A percentile compares a stretch with the other conserved stretches of the same genome.
phyloP scores from a whole-genome alignment of 2,888 invertebrate genomes.

The Minunthozetes semirufus region DNA sequence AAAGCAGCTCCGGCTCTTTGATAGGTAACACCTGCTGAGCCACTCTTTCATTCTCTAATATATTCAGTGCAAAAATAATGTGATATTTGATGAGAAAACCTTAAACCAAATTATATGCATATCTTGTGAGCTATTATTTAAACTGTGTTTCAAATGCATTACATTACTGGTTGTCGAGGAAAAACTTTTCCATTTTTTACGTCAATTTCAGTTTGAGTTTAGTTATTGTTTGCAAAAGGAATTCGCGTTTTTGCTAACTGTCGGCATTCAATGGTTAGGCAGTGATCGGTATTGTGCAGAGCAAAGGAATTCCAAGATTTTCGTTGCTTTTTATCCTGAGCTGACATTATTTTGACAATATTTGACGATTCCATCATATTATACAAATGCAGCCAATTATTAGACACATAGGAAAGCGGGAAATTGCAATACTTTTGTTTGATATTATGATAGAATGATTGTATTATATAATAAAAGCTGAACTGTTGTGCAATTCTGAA shows the following conservation, averaged over 20 bases:
- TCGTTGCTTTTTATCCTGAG: conserved; percentile 22
- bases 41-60: conserved; percentile 10
- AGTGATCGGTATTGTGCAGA: not conserved
- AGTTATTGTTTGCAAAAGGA: conserved; percentile 10
- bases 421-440: conserved; percentile 8
- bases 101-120: not conserved
- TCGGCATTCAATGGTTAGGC: conserved; percentile 15
- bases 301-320: conserved; percentile 19
- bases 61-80: conserved; percentile 12
- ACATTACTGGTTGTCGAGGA: not conserved
- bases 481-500: not conserved
- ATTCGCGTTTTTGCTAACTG: not conserved
- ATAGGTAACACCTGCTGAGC: conserved; percentile 5
- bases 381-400: conserved; percentile 30
- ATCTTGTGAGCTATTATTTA: not conserved
- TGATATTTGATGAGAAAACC: not conserved
- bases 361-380: conserved; percentile 17
- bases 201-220: conserved; percentile 20
- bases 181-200: not conserved
- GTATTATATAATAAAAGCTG: conserved; percentile 16
- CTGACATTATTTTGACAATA: conserved; percentile 29
- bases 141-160: not conserved
- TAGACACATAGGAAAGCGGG: not conserved
- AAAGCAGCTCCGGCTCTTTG: not conserved
- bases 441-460: conserved; percentile 19